Evolutionary conservation across 1,140 invertebrate species (phyloP), one percentile per base, ranked within the genome.

Genomic region (Rhopalosiphum maidis): DNA sequence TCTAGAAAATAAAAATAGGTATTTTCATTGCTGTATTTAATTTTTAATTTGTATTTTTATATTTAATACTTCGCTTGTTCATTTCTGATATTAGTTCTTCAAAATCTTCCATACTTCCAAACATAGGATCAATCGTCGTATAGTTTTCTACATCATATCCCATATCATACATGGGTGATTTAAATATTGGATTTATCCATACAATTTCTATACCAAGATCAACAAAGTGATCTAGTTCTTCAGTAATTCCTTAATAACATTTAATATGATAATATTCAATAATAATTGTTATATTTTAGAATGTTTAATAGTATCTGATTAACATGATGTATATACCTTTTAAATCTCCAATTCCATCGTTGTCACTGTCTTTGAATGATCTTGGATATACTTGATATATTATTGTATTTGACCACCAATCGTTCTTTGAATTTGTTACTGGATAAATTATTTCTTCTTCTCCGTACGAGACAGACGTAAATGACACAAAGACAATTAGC

Each of bases 111-210:
- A 91, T 68, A 9, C 54, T 94, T 2, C 89, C 93, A 60, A 94
- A 93, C 1, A 94, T 93, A n/a, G 51, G 30, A 60, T 94, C 92
- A 2, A 94, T 93, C 41, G 96, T 95, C 88, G 95, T 96, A 94
- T 97, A 98, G 95, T 98, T 96, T 48, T 96, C 96, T 93, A 98
- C 96, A 94, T 98, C 97, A 94, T 97, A 97, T 8, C 97, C 97
- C 94, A 96, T 96, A 95, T 98, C 97, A 3, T 96, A 95, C 96
- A 97, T 96, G 0, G 97, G 96, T 51, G 77, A 93, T 92, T 48
- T 95, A 48, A 92, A 92, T 30, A 94, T 94, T 8, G 91, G 46
- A 46, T 86, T 88, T 37, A 94, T 86, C 91, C 93, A 94, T 41
- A 93, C 25, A 5, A 86, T 68, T 3, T 86, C 0, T 96, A 97